Evolutionary conservation across 2,113 vertebrate genomes (phyloP).

Genomic region (Notarius lentiginosus): DNA sequence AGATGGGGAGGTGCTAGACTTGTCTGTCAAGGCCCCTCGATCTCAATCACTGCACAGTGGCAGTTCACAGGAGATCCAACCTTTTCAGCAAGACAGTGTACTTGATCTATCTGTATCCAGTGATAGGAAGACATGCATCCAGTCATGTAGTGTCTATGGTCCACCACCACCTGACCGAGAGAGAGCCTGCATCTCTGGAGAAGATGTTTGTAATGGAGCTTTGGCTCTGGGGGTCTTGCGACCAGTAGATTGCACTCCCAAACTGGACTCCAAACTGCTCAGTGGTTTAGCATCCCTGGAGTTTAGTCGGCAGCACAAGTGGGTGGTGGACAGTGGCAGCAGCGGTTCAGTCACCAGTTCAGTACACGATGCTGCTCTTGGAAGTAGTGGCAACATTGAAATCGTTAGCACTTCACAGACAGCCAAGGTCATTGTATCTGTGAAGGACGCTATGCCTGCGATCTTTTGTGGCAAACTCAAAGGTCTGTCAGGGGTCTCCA

Average conservation of each 20-base stretch:
- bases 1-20: constrained; percentile 88
- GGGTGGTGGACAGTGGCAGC: constrained; percentile 77
- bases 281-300: constrained; percentile 72
- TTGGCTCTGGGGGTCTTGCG: constrained; percentile 64
- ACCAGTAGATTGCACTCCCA: constrained; percentile 65
- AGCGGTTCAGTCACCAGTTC: constrained; percentile 58
- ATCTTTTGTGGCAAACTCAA: constrained; percentile 97
- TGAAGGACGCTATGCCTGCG: constrained; percentile 92
- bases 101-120: constrained; percentile 86
- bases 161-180: constrained; percentile 52
- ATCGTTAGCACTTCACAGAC: constrained; percentile 88
- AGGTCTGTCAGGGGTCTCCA: constrained; percentile 93
- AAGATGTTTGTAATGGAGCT: constrained; percentile 59
- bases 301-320: constrained; percentile 83
- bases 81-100: constrained; percentile 77
- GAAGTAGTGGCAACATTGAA: constrained; percentile 79
- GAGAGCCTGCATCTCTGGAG: constrained; percentile 55
- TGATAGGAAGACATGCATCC: constrained; percentile 71
- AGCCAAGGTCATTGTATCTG: constrained; percentile 94
- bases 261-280: constrained; percentile 71
- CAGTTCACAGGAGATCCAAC: constrained; percentile 58
- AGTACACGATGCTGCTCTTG: constrained; percentile 74
- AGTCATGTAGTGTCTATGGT: constrained; percentile 42
- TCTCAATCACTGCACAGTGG: constrained; percentile 55
- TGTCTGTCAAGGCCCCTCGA: constrained; percentile 82